Evolutionary conservation across 1,140 invertebrate genomes (phyloP).

Genomic region (Orius insidiosus): DNA sequence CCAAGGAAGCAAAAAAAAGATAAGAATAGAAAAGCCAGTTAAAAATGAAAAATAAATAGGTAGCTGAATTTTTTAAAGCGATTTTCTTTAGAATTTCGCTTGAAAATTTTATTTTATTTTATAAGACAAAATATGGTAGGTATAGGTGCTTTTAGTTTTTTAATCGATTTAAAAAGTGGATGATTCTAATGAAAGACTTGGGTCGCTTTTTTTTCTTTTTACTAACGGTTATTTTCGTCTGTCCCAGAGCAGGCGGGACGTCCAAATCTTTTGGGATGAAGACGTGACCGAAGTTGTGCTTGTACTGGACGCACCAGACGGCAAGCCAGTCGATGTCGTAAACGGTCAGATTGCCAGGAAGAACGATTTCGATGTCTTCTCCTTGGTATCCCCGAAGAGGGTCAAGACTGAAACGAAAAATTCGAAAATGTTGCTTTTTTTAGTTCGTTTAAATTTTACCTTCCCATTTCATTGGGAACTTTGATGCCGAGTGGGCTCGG

Average conservation of each 20-base stretch:
- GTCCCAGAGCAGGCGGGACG: conserved; percentile 72
- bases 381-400: conserved; percentile 67
- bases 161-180: conserved; percentile 6
- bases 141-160: no score
- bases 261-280: conserved; percentile 73
- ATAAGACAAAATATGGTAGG: not conserved
- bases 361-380: conserved; percentile 74
- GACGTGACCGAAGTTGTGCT: conserved; percentile 81
- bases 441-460: no score
- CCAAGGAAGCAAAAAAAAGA: conserved; percentile 1
- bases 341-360: conserved; percentile 68
- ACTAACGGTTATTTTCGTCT: conserved; percentile 73
- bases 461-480: conserved; percentile 73
- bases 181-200: not conserved
- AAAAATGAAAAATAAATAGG: not conserved
- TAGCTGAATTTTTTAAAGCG: not conserved
- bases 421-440: not conserved
- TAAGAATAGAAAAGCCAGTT: not conserved
- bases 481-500: conserved; percentile 68
- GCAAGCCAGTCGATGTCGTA: conserved; percentile 86
- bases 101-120: no score
- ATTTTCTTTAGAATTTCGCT: no score
- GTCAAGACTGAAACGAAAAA: conserved; percentile 37
- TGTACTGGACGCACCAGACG: conserved; percentile 70
- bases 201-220: conserved; percentile 11